Percentiles rank a stretch among this genome's conserved stretches.
These are phyloP conservation scores for Petrolisthes cinctipes DNA, from an alignment of 2,888 invertebrate species.

Conservation along the genomic window DNA sequence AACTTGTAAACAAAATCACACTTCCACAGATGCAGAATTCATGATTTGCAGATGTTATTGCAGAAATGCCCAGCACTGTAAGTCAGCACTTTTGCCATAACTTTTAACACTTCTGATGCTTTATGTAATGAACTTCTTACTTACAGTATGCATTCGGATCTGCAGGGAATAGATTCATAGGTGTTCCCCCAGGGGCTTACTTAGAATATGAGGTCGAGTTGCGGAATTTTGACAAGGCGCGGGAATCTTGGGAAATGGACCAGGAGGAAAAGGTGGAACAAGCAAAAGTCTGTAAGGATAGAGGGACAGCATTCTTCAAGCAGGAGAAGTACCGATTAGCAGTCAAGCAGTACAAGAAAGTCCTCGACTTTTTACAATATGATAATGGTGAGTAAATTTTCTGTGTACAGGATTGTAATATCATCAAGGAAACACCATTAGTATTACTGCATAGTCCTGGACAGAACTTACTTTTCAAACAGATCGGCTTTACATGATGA, in stretches of 20 bases:
- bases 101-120: too few species aligned
- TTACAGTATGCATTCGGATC: conserved; percentile 83
- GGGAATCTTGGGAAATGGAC: conserved; percentile 87
- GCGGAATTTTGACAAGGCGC: conserved; percentile 83
- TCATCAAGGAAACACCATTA: too few species aligned
- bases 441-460: too few species aligned
- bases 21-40: too few species aligned
- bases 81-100: too few species aligned
- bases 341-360: conserved; percentile 87
- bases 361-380: conserved; percentile 77
- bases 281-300: conserved; percentile 87
- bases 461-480: neutral
- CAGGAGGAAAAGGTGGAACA: conserved; percentile 83
- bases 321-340: conserved; percentile 82
- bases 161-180: conserved; percentile 78
- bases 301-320: conserved; percentile 92
- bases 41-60: too few species aligned
- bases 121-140: neutral
- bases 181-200: conserved; percentile 83
- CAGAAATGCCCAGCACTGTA: too few species aligned
- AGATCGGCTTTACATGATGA: too few species aligned
- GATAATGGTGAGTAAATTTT: conserved; percentile 72
- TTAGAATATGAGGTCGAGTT: conserved; percentile 88
- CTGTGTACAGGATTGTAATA: neutral
- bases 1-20: too few species aligned